Conservation (phyloP, 2,888 invertebrate species). For the Taenaris catops region DNA sequence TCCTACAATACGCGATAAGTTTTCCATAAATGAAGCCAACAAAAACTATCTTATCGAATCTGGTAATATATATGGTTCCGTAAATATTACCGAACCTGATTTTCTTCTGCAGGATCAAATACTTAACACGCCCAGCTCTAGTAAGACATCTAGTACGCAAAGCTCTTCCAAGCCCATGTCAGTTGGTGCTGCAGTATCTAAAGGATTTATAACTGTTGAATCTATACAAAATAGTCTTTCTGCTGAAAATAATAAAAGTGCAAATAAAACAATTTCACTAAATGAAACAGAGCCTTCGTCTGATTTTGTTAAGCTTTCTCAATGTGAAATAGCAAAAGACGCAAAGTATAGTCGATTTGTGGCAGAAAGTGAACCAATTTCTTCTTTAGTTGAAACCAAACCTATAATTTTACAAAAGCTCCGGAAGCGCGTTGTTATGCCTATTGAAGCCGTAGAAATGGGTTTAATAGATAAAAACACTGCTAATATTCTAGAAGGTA, state of each 20-base stretch:
- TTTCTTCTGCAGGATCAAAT: slow-evolving; percentile 2
- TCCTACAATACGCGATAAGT: slow-evolving; percentile 84
- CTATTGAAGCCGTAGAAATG: slow-evolving; percentile 87
- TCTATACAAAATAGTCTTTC: slow-evolving; percentile 66
- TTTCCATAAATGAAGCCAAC: slow-evolving; percentile 82
- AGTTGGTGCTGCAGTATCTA: slow-evolving; percentile 79
- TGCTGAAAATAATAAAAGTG: slow-evolving; percentile 47
- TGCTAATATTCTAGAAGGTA: slow-evolving; percentile 83
- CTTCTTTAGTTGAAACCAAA: slow-evolving; percentile 82
- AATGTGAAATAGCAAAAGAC: slow-evolving; percentile 78
- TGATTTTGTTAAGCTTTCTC: slow-evolving; percentile 79
- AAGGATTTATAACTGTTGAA: slow-evolving; percentile 76
- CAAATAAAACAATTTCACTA: slow-evolving; percentile 29
- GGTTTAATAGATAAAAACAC: slow-evolving; percentile 89
- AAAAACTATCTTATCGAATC: slow-evolving; percentile 77
- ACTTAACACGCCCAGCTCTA: slow-evolving; percentile 27
- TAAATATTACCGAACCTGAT: neutral
- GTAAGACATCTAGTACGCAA: slow-evolving; percentile 38
- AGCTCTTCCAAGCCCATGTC: slow-evolving; percentile 74
- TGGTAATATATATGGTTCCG: slow-evolving; percentile 1
- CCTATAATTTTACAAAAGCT: slow-evolving; percentile 88
- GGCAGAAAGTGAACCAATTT: slow-evolving; percentile 58
- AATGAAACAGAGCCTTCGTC: slow-evolving; percentile 38
- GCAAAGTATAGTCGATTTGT: slow-evolving; percentile 84
- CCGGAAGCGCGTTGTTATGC: slow-evolving; percentile 86